These are phyloP conservation scores for Nemoura dubitans DNA, from an alignment of 2,888 invertebrate species.

Conservation along the genomic window DNA sequence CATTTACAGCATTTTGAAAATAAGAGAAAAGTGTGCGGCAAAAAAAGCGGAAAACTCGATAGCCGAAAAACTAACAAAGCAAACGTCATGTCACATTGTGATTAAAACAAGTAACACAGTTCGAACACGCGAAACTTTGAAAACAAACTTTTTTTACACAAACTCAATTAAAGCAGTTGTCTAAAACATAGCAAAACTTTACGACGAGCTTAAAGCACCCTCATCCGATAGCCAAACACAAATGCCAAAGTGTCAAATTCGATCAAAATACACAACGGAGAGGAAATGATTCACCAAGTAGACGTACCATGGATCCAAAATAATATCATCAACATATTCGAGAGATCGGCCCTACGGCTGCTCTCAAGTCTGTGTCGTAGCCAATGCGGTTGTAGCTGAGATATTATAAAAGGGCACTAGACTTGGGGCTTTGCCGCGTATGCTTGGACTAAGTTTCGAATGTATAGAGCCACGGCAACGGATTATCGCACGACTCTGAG, in stretches of 20 bases:
- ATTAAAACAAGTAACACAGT: too few species aligned
- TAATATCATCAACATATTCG: conserved; percentile 12
- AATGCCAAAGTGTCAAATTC: neutral
- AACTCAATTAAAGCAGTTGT: neutral
- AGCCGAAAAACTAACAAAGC: too few species aligned
- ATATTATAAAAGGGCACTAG: neutral
- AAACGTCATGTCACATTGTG: too few species aligned
- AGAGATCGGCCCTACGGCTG: neutral
- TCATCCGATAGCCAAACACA: neutral
- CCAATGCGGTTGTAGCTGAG: neutral
- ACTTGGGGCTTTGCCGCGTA: neutral
- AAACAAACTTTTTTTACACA: neutral
- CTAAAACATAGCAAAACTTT: neutral
- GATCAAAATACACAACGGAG: neutral
- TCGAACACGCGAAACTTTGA: too few species aligned
- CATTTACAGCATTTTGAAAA: too few species aligned
- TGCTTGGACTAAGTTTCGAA: neutral
- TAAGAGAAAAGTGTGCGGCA: too few species aligned
- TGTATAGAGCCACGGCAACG: neutral
- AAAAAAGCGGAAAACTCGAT: too few species aligned
- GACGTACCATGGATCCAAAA: neutral
- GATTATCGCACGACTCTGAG: neutral
- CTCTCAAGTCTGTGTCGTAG: neutral
- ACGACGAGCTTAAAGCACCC: neutral
- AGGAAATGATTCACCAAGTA: neutral